A percentile compares a stretch with the other conserved stretches of the same genome.
These are phyloP conservation scores for Cephus spinipes DNA, from an alignment of 2,888 invertebrate genomes.

Conservation along the genomic window DNA sequence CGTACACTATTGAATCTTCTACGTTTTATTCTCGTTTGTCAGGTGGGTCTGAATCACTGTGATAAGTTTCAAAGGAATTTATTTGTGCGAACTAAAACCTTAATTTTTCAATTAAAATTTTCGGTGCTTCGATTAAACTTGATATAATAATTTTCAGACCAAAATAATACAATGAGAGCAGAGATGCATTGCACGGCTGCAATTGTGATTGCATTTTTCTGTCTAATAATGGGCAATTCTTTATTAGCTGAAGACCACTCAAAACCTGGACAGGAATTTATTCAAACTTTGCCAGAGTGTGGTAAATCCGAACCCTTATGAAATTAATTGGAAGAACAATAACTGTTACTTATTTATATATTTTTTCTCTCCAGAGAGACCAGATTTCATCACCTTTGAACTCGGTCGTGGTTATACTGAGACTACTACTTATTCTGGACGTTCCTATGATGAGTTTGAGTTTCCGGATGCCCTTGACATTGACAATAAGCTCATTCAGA, in stretches of 20 bases:
- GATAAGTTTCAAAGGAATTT: background rate
- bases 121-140: background rate
- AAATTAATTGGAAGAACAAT: conserved; percentile 1
- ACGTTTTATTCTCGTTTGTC: background rate
- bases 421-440: conserved; percentile 21
- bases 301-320: conserved; percentile 25
- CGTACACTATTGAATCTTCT: background rate
- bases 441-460: conserved; percentile 20
- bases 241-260: background rate
- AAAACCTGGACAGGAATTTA: conserved; percentile 31
- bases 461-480: conserved; percentile 39
- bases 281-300: conserved; percentile 29
- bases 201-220: background rate
- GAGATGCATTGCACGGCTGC: background rate
- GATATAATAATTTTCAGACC: background rate
- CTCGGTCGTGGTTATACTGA: conserved; percentile 37
- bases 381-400: conserved; percentile 35
- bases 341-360: background rate
- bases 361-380: conserved; percentile 29
- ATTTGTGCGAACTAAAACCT: background rate
- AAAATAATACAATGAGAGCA: background rate
- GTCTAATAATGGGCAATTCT: background rate
- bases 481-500: conserved; percentile 29
- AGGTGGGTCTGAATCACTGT: background rate
- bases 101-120: background rate